Evolutionary conservation across 2,113 vertebrate genomes (phyloP), one percentile per base, ranked within the genome.

Genomic region (Solenodon paradoxus): DNA sequence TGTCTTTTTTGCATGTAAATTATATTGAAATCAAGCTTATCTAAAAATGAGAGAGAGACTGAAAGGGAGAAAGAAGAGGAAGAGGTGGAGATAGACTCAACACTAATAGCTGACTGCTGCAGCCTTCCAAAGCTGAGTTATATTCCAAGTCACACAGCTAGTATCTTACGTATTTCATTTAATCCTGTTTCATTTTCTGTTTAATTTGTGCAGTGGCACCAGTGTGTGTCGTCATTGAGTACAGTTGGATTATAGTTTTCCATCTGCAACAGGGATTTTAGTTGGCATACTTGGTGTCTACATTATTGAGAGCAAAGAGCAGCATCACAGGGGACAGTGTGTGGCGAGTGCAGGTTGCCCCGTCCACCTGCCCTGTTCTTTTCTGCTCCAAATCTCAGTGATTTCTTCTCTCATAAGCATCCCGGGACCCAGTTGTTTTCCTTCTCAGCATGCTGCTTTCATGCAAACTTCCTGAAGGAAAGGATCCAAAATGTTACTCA

Each of bases 301-400:
- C 9, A 24, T 32, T 10, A 53, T 15, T 24, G n/a, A 53, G 69
- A 40, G 19, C 38, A 86, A 45, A 42, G 53, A 7, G 24, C 16
- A 82, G 13, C n/a, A 32, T 11, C 3, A 0, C 0, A 32, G 47
- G 13, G 4, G 40, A 72, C 4, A 19, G 0, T 13, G 53, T 66
- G 9, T 15, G 38, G 26, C 53, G 35, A 12, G 28, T 7, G 47
- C 55, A 11, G 19, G 13, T 30, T 47, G 26, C 51, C 68, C 59
- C 9, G 26, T 20, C 40, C 5, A 9, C 47, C 26, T 32, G 3
- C 17, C 42, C 26, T 9, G 12, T 15, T 9, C 19, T 22, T 35
- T 61, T 13, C 7, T 55, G 38, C 20, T 47, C 51, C 45, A n/a
- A 0, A 40, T 19, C 42, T 47, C 26, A 11, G 30, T 59, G 47